These are phyloP conservation scores for Rhopalosiphum maidis DNA, from an alignment of 1,140 invertebrate genomes.

Conservation along the genomic window DNA sequence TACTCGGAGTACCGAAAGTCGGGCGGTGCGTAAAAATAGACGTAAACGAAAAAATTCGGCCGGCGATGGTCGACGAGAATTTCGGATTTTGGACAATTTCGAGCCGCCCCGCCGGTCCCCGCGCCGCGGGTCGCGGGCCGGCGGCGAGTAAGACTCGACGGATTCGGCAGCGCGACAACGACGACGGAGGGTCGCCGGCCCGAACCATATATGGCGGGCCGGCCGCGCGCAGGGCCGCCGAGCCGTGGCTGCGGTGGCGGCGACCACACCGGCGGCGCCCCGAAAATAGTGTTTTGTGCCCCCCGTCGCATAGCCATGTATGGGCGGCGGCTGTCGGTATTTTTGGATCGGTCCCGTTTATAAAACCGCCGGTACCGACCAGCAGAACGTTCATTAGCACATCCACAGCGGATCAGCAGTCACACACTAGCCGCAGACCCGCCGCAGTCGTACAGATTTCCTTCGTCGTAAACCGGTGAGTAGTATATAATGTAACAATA, in stretches of 20 bases:
- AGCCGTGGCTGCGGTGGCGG: not conserved
- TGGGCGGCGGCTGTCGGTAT: slow-evolving; percentile 48
- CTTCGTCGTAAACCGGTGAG: slow-evolving; percentile 41
- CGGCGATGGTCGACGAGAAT: not conserved
- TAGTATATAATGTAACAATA: not conserved
- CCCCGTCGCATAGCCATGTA: slow-evolving; percentile 55
- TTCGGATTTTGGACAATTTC: slow-evolving; percentile 37
- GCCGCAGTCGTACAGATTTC: slow-evolving; percentile 26
- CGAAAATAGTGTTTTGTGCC: slow-evolving; percentile 56
- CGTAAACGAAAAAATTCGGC: slow-evolving; percentile 26
- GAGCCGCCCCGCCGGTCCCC: not conserved
- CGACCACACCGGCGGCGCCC: slow-evolving; percentile 38
- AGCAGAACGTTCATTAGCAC: slow-evolving; percentile 44
- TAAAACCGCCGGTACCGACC: slow-evolving; percentile 43
- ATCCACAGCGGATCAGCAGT: slow-evolving; percentile 42
- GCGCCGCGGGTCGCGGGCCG: not conserved
- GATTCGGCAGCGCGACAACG: not conserved
- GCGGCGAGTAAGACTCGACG: not conserved
- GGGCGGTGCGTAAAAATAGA: slow-evolving; percentile 37
- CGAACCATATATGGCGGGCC: slow-evolving; percentile 56
- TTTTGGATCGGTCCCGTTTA: slow-evolving; percentile 55
- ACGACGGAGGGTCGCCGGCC: slow-evolving; percentile 47
- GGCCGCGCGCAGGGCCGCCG: slow-evolving; percentile 33
- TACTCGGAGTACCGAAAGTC: slow-evolving; percentile 21
- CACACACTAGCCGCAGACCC: slow-evolving; percentile 47